Conservation (phyloP, 2,888 invertebrate genomes). For the Eumerus sabulonum region DNA sequence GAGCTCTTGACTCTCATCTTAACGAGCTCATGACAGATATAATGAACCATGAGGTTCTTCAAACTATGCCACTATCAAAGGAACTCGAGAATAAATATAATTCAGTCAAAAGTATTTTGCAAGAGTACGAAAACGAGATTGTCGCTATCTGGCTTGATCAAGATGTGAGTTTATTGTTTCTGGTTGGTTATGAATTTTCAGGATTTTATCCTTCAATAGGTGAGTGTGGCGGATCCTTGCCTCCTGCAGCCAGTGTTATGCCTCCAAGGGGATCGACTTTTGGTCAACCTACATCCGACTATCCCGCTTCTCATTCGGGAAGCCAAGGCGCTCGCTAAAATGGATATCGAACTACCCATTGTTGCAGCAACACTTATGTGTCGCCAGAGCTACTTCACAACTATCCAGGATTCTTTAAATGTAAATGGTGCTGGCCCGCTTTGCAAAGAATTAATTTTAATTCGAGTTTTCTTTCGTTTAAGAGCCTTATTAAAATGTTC, state of each 20-base stretch:
- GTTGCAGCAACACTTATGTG: conserved; percentile 89
- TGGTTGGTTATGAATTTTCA: background rate
- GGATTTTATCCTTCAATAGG: conserved; percentile 53
- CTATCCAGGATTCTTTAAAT: conserved; percentile 88
- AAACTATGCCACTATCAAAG: conserved; percentile 85
- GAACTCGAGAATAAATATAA: conserved; percentile 88
- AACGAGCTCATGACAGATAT: conserved; percentile 90
- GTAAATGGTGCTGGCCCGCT: conserved; percentile 80
- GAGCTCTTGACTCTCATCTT: conserved; percentile 89
- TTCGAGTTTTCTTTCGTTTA: conserved; percentile 54
- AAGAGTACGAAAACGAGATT: conserved; percentile 89
- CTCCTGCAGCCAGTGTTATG: conserved; percentile 77
- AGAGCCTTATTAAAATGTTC: conserved; percentile 90
- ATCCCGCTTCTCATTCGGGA: conserved; percentile 89
- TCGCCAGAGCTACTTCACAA: conserved; percentile 87
- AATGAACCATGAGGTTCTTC: conserved; percentile 86
- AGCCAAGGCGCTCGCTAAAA: conserved; percentile 90
- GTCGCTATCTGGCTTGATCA: conserved; percentile 91
- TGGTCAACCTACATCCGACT: conserved; percentile 88
- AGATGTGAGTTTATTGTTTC: conserved; percentile 81
- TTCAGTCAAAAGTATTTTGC: conserved; percentile 86
- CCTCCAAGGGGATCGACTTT: conserved; percentile 81
- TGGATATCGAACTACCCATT: conserved; percentile 89
- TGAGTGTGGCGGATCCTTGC: conserved; percentile 78
- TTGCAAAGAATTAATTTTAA: too few species aligned